Base-by-base conservation (phyloP, 53 echinoderm and acorn worm genomes). In the Crossaster papposus region DNA sequence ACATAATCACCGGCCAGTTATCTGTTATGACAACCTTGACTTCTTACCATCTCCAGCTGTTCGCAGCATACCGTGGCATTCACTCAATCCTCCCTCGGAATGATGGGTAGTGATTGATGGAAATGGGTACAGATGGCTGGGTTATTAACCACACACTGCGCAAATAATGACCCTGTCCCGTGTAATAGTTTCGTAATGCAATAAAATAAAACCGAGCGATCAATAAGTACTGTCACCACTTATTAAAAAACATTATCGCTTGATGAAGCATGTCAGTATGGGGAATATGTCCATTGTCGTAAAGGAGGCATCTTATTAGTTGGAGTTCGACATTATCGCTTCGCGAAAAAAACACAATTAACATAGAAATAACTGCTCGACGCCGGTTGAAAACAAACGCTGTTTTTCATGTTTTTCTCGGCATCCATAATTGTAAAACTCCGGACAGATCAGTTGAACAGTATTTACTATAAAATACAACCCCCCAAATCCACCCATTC, bases 21-120 rank as follows among this genome's bases (percentile, higher is more conserved):
- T 82, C 65, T 82, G 82, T 50, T 65, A 35, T 64, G 36, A 10
- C 65, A 65, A 14, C 82, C 82, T 82, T 82, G 82, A 82, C 37
- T 82, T 13, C 36, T 12, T 17, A 32, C 34, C 13, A 68, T n/a
- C 36, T 35, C 18, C 35, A 74, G 74, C 74, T 74, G 74, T 4
- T 29, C 31, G 35, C 35, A 36, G 36, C 4, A 74, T 10, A 35
- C 74, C 34, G 18, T 26, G 28, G 68, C 28, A 26, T 68, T 4
- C n/a, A 4, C 10, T 10, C 68, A 20, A 5, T n/a, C 28, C 68
- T 28, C 28, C 68, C 68, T 23, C 11, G 0, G 24, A n/a, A 26
- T 26, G 68, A 68, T 68, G 68, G 28, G 11, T 0, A 58, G 58
- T 1, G 58, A 58, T 58, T 58, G 58, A 58, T 58, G 58, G 22